A percentile compares a stretch with the other conserved stretches of the same genome.
Conservation (phyloP, 1,140 invertebrate genomes). For the Delia radicum region DNA sequence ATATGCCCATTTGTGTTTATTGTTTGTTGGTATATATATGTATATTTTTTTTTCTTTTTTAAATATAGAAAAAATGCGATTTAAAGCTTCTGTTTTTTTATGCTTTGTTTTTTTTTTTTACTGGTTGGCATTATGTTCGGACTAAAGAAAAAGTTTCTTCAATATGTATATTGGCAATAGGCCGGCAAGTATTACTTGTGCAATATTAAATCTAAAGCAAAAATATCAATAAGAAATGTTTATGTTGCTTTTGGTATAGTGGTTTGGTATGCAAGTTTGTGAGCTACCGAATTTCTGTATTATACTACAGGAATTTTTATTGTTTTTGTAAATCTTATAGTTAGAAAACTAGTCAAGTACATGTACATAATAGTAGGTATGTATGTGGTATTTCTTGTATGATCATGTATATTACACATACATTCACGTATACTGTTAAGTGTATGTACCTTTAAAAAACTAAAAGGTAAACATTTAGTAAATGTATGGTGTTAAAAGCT, state of each 20-base stretch:
- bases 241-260: neutral
- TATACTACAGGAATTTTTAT: neutral
- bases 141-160: too few relatives aligned
- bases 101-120: neutral
- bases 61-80: neutral
- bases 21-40: neutral
- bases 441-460: neutral
- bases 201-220: too few relatives aligned
- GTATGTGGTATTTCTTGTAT: neutral
- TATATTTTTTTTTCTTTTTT: neutral
- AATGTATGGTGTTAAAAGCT: constrained; percentile 11
- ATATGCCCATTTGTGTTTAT: constrained; percentile 25
- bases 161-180: too few relatives aligned
- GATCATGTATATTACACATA: neutral
- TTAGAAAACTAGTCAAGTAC: constrained; percentile 3
- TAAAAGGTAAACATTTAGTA: constrained; percentile 6
- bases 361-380: neutral
- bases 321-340: neutral
- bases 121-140: constrained; percentile 2
- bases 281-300: constrained; percentile 12
- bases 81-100: neutral
- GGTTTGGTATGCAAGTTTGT: neutral
- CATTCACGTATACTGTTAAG: neutral
- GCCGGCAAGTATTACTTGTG: too few relatives aligned
- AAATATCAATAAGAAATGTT: too few relatives aligned